These are phyloP conservation scores for Buphagus erythrorhynchus DNA, from an alignment of 2,797 vertebrate genomes.

Conservation along the genomic window DNA sequence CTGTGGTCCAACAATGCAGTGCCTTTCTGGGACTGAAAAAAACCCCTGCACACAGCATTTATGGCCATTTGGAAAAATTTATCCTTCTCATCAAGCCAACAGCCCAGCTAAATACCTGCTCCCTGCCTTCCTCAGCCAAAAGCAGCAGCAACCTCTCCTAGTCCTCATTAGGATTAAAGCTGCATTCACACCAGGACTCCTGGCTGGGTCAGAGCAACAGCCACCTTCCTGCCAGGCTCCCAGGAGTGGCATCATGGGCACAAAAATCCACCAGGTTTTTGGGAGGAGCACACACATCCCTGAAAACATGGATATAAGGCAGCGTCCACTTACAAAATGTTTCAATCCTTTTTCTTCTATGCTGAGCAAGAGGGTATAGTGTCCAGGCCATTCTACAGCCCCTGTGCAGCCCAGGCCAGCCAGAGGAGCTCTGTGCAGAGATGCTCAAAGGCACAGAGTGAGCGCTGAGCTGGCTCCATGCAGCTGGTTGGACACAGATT, in stretches of 20 bases:
- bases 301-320: not conserved
- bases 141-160: not conserved
- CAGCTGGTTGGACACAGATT: not conserved
- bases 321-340: not conserved
- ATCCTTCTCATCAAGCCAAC: not conserved
- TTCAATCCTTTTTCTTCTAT: not conserved
- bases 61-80: not conserved
- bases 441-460: not conserved
- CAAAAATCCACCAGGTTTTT: not conserved
- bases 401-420: not conserved
- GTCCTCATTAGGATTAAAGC: not conserved
- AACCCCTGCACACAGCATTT: not conserved
- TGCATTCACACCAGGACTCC: not conserved
- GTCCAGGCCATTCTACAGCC: not conserved
- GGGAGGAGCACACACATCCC: not conserved
- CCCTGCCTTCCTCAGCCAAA: not conserved
- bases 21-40: not conserved
- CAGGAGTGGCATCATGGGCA: rapidly evolving
- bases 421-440: not conserved
- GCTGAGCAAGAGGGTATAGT: not conserved
- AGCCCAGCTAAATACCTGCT: not conserved
- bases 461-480: rapidly evolving
- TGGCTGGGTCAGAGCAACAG: not conserved
- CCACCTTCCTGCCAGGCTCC: not conserved
- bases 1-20: not conserved